Percentiles rank a stretch among this genome's conserved stretches.
These are phyloP conservation scores for Propithecus perrieri DNA, from an alignment of 2,797 vertebrate genomes.

Conservation along the genomic window DNA sequence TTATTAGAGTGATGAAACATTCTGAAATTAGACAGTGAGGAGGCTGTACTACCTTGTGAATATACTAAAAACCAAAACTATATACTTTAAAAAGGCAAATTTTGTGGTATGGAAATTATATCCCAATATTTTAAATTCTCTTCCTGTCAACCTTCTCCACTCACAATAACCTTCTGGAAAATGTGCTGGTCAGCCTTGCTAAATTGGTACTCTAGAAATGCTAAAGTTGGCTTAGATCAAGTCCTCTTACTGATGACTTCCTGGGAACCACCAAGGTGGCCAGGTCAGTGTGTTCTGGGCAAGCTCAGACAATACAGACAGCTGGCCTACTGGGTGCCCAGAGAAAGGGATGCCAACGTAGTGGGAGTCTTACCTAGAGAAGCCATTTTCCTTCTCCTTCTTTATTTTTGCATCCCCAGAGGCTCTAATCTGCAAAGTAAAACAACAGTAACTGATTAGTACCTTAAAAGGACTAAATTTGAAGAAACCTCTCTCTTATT, in stretches of 20 bases:
- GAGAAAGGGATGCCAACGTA: not conserved
- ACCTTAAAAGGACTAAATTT: not conserved
- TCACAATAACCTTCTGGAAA: slow-evolving; percentile 29
- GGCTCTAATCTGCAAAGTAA: slow-evolving; percentile 87
- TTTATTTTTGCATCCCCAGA: slow-evolving; percentile 91
- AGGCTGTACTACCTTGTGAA: not conserved
- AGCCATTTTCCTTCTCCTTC: slow-evolving; percentile 97
- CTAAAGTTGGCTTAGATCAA: not conserved
- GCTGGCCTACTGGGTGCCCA: not conserved
- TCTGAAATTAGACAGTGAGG: not conserved
- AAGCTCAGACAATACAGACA: not conserved
- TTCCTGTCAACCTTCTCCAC: not conserved
- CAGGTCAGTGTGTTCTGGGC: not conserved
- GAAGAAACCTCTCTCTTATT: slow-evolving; percentile 3
- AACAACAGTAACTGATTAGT: slow-evolving; percentile 64
- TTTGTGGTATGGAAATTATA: not conserved
- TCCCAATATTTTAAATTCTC: not conserved
- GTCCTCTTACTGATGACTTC: not conserved
- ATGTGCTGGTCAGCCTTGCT: not conserved
- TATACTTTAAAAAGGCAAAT: not conserved
- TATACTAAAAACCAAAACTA: not conserved
- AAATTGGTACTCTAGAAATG: not conserved
- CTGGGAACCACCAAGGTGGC: not conserved
- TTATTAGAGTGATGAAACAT: not conserved
- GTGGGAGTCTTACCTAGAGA: slow-evolving; percentile 89